Percentiles rank a stretch among this genome's conserved stretches.
These are phyloP conservation scores for Terrapene triunguis DNA, from an alignment of 2,113 vertebrate genomes.

Conservation along the genomic window DNA sequence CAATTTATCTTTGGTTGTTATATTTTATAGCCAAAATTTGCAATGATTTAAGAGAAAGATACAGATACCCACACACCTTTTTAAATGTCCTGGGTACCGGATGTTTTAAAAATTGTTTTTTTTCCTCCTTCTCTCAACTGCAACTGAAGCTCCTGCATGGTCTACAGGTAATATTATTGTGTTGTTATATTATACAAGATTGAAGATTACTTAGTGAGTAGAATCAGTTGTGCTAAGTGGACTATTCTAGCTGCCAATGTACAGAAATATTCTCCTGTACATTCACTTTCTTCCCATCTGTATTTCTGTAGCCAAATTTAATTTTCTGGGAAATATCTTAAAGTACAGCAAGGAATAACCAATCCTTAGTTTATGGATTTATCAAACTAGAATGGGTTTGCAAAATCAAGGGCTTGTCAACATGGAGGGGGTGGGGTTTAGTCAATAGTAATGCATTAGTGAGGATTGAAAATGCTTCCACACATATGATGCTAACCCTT, in stretches of 20 bases:
- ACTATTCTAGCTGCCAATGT: neutral
- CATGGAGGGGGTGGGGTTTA: too few relatives aligned
- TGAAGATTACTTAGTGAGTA: neutral
- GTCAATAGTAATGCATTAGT: too few relatives aligned
- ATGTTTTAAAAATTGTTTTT: neutral
- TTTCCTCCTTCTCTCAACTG: neutral
- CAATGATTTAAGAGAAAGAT: neutral
- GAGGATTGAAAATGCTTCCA: too few relatives aligned
- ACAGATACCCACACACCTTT: neutral
- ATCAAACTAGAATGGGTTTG: neutral
- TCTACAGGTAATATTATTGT: neutral
- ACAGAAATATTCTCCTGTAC: neutral
- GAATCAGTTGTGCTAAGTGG: neutral
- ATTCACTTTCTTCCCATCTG: neutral
- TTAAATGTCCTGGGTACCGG: neutral
- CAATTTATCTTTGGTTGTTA: neutral
- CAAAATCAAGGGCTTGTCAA: neutral
- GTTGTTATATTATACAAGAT: neutral
- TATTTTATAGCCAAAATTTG: neutral
- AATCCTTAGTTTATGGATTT: neutral
- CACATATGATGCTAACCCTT: too few relatives aligned
- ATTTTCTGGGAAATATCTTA: neutral
- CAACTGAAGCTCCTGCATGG: neutral
- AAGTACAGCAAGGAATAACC: neutral
- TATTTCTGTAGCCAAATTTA: neutral